A percentile compares a stretch with the other conserved stretches of the same genome.
phyloP scores from a whole-genome alignment of 1,140 invertebrate genomes.

The Micrasema minimum region DNA sequence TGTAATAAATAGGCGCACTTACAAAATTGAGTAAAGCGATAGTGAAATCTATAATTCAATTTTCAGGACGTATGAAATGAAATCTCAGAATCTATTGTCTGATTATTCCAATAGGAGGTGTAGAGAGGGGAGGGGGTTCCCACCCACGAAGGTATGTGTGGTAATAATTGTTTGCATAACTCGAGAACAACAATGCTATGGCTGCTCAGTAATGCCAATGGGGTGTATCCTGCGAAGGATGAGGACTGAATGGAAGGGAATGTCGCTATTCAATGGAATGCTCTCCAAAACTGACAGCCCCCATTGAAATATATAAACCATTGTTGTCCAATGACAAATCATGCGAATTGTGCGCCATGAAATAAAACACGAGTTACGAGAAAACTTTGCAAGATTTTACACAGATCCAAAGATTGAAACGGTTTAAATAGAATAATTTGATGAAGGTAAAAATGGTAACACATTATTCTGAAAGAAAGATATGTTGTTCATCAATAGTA shows the following conservation, averaged over 20 bases:
- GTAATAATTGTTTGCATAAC: slow-evolving; percentile 54
- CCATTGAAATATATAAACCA: slow-evolving; percentile 45
- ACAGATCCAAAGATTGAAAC: no score
- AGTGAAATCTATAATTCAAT: no score
- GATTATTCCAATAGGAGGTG: slow-evolving; percentile 3
- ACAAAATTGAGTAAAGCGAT: no score
- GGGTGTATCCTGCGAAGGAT: slow-evolving; percentile 24
- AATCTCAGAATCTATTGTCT: slow-evolving; percentile 4
- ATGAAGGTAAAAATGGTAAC: no score
- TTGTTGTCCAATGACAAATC: slow-evolving; percentile 41
- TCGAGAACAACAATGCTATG: slow-evolving; percentile 52
- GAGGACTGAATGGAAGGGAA: slow-evolving; percentile 36
- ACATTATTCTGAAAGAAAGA: no score
- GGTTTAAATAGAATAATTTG: no score
- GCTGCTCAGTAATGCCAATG: slow-evolving; percentile 44
- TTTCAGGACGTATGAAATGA: no score
- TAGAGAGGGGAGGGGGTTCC: not conserved
- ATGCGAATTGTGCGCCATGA: slow-evolving; percentile 31
- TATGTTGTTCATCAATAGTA: no score
- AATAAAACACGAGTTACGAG: slow-evolving; percentile 11
- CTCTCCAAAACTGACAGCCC: slow-evolving; percentile 45
- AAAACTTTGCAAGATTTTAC: no score
- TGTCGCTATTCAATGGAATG: slow-evolving; percentile 49
- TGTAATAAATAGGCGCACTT: no score
- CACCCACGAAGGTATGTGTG: slow-evolving; percentile 48